Evolutionary conservation across 2,888 invertebrate genomes (phyloP), one percentile per base, ranked within the genome.

Genomic region (Tupiocoris notatus): DNA sequence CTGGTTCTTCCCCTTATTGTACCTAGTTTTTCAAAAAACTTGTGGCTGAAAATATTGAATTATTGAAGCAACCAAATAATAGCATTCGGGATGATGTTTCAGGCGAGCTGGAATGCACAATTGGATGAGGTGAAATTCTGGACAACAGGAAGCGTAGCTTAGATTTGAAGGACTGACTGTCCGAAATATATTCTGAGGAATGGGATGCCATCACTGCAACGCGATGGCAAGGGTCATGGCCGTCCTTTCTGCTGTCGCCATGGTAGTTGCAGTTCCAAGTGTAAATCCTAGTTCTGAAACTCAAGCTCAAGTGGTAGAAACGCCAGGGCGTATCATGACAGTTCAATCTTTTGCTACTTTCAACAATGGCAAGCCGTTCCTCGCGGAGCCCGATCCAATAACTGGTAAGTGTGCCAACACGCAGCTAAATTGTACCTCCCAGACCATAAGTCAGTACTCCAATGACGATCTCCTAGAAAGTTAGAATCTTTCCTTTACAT

Each of bases 351-450:
- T 77, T 12, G 77, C 78, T 6, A 87, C 88, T 59, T 89, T 90
- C 82, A 90, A 90, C 81, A 88, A 88, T 78, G 90, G 90, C 17
- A 89, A 89, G 81, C 90, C 91, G 0, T 91, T 91, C 81, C 90
- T 90, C 76, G 85, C 90, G 3, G 89, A 89, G 79, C 89, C 89
- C 80, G 90, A 90, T 83, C 90, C 90, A 0, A 82, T 89, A 23
- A 90, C 90, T 0, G 73, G 73, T 73, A 70, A 12, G 39, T 12
- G n/a, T n/a, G n/a, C n/a, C n/a, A n/a, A n/a, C n/a, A n/a, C n/a
- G n/a, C n/a, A n/a, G n/a, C n/a, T n/a, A n/a, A n/a, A n/a, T n/a
- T n/a, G n/a, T n/a, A n/a, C n/a, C n/a, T n/a, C n/a, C n/a, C n/a
- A n/a, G n/a, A n/a, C n/a, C n/a, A n/a, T n/a, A n/a, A n/a, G n/a